Base-by-base conservation (phyloP, 1,140 invertebrate genomes). In the Diplogasteroides magnus region DNA sequence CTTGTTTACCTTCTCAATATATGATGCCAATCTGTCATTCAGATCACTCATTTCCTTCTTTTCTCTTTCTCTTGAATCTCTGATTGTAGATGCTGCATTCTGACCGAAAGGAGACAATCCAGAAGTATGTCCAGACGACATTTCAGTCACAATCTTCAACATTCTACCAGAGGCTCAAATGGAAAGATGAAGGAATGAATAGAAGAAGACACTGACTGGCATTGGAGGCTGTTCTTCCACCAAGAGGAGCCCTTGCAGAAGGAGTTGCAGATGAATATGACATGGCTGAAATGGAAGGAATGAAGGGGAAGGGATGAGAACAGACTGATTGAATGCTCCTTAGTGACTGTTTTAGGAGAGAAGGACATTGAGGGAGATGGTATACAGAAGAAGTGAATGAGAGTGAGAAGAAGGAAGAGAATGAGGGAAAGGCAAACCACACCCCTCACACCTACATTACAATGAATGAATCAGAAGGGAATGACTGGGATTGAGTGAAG, bases 41-140 rank as follows among this genome's bases (percentile, higher is more conserved):
- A 86, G 73, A 64, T 85, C 84, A 67, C 81, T 80, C 76, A 86
- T 79, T 67, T 86, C 84, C 65, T 84, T 84, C 79, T 86, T 86
- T 74, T 86, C 85, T 65, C 80, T 81, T 71, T 85, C 84, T 23
- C 86, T 77, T 26, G 68, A 80, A 25, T 78, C 77, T 69, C 82
- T 79, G 60, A 86, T 83, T 28, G 77, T 79, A 37, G 76, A 76
- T n/a, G 84, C 84, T 1, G 84, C 77, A 72, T 79, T 78, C 60
- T 78, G 77, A 14, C 74, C 77, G 67, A 78, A 78, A 19, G 77
- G 77, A 19, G 77, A 78, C 11, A 76, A 60, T n/a, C 77, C 77
- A 23, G 76, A 57, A 13, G 64, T 69, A 32, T 32, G 31, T 29
- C 61, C 60, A 6, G 68, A 72, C 1, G 74, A 69, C 76, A 78